Percentiles rank a stretch among this genome's conserved stretches.
Evolutionary conservation across 2,888 invertebrate genomes (phyloP).

Genomic region (Muscina levida): DNA sequence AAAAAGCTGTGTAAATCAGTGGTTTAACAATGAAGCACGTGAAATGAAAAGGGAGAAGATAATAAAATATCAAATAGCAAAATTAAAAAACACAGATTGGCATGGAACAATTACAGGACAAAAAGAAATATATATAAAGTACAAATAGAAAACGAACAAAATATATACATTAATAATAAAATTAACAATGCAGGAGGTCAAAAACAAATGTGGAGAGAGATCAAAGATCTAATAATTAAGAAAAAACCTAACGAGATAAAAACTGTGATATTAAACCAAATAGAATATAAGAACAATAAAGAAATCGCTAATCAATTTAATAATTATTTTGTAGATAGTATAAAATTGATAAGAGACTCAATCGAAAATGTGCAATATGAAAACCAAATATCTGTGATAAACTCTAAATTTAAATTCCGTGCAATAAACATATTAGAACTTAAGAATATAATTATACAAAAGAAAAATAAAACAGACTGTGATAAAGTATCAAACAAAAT

Average conservation of each 20-base stretch:
- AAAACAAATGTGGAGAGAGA: constrained; percentile 4
- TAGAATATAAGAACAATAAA: constrained; percentile 8
- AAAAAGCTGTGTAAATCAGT: constrained; percentile 3
- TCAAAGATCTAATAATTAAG: constrained; percentile 14
- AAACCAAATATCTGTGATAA: background rate
- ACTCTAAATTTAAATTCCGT: background rate
- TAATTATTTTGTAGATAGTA: constrained; percentile 1
- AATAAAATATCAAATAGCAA: background rate
- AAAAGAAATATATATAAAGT: constrained; percentile 8
- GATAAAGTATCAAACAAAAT: background rate
- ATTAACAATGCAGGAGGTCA: constrained; percentile 10
- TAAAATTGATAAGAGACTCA: background rate
- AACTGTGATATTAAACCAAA: constrained; percentile 11
- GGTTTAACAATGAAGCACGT: background rate
- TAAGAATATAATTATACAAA: background rate
- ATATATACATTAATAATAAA: constrained; percentile 6
- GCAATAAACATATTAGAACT: background rate
- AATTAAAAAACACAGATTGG: background rate
- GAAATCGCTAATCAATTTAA: background rate
- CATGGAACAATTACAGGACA: background rate
- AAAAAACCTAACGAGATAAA: background rate
- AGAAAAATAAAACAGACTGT: background rate
- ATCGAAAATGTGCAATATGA: background rate
- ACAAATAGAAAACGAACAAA: background rate
- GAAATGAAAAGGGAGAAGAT: background rate